Conservation (phyloP, 1,140 invertebrate species). For the Cryptotermes secundus region DNA sequence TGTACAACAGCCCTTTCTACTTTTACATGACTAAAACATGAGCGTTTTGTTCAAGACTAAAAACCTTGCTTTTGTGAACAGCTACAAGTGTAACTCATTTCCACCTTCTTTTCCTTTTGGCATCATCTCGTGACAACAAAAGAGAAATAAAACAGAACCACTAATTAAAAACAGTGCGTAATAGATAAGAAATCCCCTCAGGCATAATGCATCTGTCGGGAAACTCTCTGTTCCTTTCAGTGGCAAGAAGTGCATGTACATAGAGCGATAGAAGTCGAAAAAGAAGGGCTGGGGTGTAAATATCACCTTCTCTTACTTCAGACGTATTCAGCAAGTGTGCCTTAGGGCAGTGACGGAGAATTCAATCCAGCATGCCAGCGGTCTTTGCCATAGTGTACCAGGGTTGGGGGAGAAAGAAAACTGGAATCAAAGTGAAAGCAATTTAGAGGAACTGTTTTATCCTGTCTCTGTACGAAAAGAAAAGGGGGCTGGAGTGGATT, state of each 20-base stretch:
- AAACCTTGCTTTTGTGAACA: not conserved
- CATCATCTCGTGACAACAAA: not conserved
- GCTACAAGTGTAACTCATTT: not conserved
- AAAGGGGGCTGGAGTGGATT: not conserved
- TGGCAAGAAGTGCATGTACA: not conserved
- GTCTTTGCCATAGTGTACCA: not conserved
- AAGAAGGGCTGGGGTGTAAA: not conserved
- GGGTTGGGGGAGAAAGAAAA: not conserved
- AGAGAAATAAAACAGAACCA: not conserved
- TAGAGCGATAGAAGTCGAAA: not conserved
- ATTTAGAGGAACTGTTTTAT: slow-evolving; percentile 20
- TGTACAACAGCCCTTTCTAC: no score
- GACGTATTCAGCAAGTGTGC: slow-evolving; percentile 5
- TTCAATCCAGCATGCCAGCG: slow-evolving; percentile 5
- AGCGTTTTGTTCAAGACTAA: not conserved
- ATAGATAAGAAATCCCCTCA: not conserved
- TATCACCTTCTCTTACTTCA: not conserved
- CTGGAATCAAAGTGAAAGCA: slow-evolving; percentile 10
- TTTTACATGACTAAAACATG: not conserved
- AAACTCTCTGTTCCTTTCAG: not conserved
- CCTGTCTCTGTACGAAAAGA: not conserved
- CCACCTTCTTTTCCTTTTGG: not conserved
- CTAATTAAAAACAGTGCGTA: slow-evolving; percentile 8
- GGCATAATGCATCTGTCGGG: not conserved
- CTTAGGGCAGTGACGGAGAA: not conserved